A percentile compares a stretch with the other conserved stretches of the same genome.
Evolutionary conservation across 2,113 vertebrate genomes (phyloP).

Genomic region (Catagonus wagneri): DNA sequence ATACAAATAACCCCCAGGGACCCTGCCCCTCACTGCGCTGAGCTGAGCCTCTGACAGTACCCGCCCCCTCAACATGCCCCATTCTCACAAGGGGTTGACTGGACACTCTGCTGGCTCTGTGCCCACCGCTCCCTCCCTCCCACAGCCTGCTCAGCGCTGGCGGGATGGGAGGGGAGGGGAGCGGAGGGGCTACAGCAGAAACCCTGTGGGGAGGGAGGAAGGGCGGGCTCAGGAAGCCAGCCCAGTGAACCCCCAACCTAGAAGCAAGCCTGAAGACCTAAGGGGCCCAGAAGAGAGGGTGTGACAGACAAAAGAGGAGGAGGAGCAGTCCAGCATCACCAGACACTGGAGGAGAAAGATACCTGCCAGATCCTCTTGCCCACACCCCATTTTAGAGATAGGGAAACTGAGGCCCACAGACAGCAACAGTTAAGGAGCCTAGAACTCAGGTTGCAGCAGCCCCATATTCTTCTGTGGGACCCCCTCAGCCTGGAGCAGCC

Average conservation of each 20-base stretch:
- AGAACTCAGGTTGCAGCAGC: constrained; percentile 1
- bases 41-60: constrained; percentile 62
- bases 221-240: not conserved
- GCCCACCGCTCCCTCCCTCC: constrained; percentile 75
- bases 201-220: not conserved
- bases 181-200: not conserved
- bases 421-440: not conserved
- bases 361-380: not conserved
- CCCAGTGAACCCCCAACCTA: not conserved
- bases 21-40: not conserved
- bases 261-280: not conserved
- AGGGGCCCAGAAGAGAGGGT: not conserved
- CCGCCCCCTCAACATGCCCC: not conserved
- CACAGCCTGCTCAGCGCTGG: constrained; percentile 18
- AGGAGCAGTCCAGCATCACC: not conserved
- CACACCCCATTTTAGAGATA: constrained; percentile 26
- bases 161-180: not conserved
- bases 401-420: constrained; percentile 31
- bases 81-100: constrained; percentile 70
- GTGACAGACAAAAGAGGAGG: not conserved
- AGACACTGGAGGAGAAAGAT: not conserved
- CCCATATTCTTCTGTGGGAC: not conserved
- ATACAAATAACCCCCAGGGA: constrained; percentile 67
- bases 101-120: constrained; percentile 64
- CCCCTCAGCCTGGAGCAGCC: not conserved